Conservation (phyloP, 2,113 vertebrate genomes). For the Pantherophis guttatus region DNA sequence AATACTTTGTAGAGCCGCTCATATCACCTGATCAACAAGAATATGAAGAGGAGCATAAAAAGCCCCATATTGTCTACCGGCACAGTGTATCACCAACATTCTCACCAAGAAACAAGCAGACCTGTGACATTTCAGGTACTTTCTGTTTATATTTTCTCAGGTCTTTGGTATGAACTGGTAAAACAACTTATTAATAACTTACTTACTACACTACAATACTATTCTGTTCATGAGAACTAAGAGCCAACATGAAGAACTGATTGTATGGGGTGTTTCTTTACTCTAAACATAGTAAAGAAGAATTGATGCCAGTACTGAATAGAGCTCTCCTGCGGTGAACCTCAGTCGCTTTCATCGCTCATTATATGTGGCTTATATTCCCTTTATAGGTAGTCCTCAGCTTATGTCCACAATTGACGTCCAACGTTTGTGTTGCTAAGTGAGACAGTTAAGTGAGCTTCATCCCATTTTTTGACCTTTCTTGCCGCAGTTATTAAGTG, state of each 20-base stretch:
- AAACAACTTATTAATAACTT: neutral
- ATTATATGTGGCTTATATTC: neutral
- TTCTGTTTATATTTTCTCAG: neutral
- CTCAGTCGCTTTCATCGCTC: neutral
- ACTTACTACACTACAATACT: no score
- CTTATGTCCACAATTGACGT: neutral
- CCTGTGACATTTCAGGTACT: conserved; percentile 90
- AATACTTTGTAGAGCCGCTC: conserved; percentile 96
- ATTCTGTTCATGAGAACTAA: neutral
- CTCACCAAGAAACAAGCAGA: conserved; percentile 60
- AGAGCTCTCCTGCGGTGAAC: neutral
- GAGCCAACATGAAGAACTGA: neutral
- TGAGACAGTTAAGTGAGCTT: neutral
- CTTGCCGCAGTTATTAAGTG: neutral
- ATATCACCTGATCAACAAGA: conserved; percentile 80
- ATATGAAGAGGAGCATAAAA: conserved; percentile 91
- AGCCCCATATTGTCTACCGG: conserved; percentile 92
- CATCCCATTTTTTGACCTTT: neutral
- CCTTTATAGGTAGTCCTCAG: neutral
- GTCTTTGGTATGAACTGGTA: neutral
- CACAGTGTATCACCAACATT: conserved; percentile 71
- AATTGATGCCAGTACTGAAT: neutral
- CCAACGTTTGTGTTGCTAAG: neutral
- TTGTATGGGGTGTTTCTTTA: fast-evolving
- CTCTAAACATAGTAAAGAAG: neutral